Base-by-base conservation (phyloP, 1,140 invertebrate species). In the Drosophila erecta region DNA sequence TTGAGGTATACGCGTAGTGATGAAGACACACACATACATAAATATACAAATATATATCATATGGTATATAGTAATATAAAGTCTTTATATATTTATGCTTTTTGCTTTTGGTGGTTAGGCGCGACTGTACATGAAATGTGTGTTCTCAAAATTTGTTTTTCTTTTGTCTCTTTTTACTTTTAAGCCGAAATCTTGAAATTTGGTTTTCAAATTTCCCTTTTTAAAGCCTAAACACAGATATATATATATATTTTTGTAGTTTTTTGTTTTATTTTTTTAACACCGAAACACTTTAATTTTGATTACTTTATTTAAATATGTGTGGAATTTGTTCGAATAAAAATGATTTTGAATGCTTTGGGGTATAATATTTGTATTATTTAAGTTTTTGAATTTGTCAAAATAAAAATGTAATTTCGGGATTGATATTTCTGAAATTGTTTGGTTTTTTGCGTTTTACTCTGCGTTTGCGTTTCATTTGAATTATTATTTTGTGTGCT, bases 1-100 rank as follows among this genome's bases (percentile, higher is more conserved):
- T 92, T 92, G 91, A 92, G 91, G 91, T 92, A 92, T 92, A 92
- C 91, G 87, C 91, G 90, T 92, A 91, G 79, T 91, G 79, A 86
- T 87, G 60, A 92, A 92, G 91, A 92, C 91, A 92, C 91, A 92
- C 91, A 92, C 87, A 92, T 87, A 87, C 77, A 89, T 80, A 81
- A 77, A 90, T 80, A 83, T 81, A 90, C 64, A 89, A 72, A 77
- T 66, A 74, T 76, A 56, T 33, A 54, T 76, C 66, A 76, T 74
- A 74, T 73, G 47, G 69, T 73, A 76, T 76, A 65, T 66, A 51
- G 47, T 51, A 60, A 76, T 56, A 81, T 60, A 80, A 81, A 76
- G 54, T 70, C 53, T 58, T 66, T 41, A 54, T 79, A 69, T 76
- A 65, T 35, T 59, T 59, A 57, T 33, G 40, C 54, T 43, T 71